Percentiles rank a stretch among this genome's conserved stretches.
Conservation (phyloP, 2,113 vertebrate genomes). For the Colinus virginianus region DNA sequence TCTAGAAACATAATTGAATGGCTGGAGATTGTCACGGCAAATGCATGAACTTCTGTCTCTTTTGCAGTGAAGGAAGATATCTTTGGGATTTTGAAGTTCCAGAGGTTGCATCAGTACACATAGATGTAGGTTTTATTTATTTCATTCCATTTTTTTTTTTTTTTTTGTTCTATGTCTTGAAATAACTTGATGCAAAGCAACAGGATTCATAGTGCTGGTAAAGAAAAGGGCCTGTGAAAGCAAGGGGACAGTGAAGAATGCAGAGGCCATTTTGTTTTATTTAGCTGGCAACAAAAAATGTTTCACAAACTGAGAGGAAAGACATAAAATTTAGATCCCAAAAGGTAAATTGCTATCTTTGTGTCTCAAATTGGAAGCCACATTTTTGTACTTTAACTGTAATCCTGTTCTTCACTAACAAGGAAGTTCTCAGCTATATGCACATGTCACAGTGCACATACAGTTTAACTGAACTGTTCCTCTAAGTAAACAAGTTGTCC, state of each 20-base stretch:
- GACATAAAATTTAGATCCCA: too few relatives aligned
- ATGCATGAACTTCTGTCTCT: neutral
- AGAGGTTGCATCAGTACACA: neutral
- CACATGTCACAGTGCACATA: accelerated
- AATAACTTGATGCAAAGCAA: neutral
- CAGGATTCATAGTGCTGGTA: neutral
- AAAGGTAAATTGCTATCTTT: too few relatives aligned
- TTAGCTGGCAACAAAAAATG: neutral
- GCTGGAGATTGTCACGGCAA: neutral
- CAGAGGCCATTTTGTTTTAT: neutral
- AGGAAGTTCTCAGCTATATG: neutral
- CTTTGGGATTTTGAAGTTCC: neutral
- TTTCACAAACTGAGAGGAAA: neutral
- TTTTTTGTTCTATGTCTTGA: neutral
- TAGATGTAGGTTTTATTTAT: neutral
- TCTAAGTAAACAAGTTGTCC: neutral
- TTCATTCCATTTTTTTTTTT: neutral
- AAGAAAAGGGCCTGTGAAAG: neutral
- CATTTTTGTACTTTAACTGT: neutral
- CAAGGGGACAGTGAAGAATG: accelerated
- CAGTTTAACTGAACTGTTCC: neutral
- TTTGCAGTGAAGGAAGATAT: neutral
- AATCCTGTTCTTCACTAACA: neutral
- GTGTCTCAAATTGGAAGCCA: neutral
- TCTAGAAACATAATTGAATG: neutral